A percentile compares a stretch with the other conserved stretches of the same genome.
Conservation (phyloP, 1,140 invertebrate species). For the Drosophila murphyi region DNA sequence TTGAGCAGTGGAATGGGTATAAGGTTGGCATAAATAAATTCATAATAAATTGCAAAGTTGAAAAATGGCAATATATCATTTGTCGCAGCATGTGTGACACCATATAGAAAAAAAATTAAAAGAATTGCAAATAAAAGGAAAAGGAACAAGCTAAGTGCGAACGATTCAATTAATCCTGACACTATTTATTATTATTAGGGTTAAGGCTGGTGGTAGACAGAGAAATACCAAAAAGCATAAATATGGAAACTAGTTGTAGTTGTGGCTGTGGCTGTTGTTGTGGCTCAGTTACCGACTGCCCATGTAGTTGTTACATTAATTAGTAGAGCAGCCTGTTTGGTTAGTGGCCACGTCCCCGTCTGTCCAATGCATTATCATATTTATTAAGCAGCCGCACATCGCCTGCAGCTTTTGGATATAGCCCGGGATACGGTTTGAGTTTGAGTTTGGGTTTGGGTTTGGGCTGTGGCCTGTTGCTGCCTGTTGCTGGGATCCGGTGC, state of each 20-base stretch:
- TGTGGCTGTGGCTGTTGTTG: background rate
- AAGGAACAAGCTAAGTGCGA: constrained; percentile 70
- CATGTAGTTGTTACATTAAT: constrained; percentile 82
- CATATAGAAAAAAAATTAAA: background rate
- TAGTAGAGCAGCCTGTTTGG: constrained; percentile 72
- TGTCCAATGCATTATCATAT: constrained; percentile 72
- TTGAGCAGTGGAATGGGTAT: background rate
- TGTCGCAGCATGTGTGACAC: constrained; percentile 76
- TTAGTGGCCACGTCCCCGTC: constrained; percentile 22
- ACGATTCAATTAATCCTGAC: constrained; percentile 83
- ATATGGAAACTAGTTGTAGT: constrained; percentile 30
- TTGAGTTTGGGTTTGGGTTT: background rate
- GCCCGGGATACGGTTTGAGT: background rate
- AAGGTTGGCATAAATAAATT: constrained; percentile 63
- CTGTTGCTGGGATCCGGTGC: constrained; percentile 35
- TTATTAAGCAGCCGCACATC: constrained; percentile 76
- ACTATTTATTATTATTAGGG: constrained; percentile 83
- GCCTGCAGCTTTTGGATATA: constrained; percentile 62
- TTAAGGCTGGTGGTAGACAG: constrained; percentile 20
- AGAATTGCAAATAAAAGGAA: background rate
- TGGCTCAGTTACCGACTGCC: constrained; percentile 59
- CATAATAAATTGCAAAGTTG: constrained; percentile 82
- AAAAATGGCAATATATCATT: constrained; percentile 78
- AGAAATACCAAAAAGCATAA: constrained; percentile 20
- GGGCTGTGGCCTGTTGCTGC: constrained; percentile 26